A percentile compares a stretch with the other conserved stretches of the same genome.
Conservation (phyloP, 1,140 invertebrate species). For the Medauroidea extradentata region DNA sequence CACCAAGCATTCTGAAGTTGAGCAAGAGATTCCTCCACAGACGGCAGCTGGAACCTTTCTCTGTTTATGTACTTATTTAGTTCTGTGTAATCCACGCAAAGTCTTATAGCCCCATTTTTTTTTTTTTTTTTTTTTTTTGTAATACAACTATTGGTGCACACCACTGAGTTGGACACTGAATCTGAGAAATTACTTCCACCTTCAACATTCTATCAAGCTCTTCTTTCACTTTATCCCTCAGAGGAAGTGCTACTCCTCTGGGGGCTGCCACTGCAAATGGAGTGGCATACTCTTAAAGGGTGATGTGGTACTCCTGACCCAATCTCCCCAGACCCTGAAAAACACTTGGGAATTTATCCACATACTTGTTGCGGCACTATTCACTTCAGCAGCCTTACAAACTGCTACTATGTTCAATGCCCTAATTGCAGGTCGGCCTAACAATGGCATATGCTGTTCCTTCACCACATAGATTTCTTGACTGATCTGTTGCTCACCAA, state of each 20-base stretch:
- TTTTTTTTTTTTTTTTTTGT: too few relatives aligned
- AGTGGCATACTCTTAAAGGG: too few relatives aligned
- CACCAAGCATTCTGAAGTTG: conserved; percentile 6
- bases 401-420: too few relatives aligned
- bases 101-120: conserved; percentile 31
- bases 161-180: conserved; percentile 38
- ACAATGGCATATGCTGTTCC: too few relatives aligned
- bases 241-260: conserved; percentile 30
- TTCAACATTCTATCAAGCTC: conserved; percentile 25
- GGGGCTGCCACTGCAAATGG: conserved; percentile 20
- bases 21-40: neutral
- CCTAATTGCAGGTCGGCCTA: too few relatives aligned
- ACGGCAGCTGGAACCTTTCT: conserved; percentile 16
- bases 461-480: too few relatives aligned
- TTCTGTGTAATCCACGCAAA: conserved; percentile 40
- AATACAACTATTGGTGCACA: conserved; percentile 40
- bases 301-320: too few relatives aligned
- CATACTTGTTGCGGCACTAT: too few relatives aligned
- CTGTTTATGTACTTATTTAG: conserved; percentile 32
- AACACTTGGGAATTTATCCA: too few relatives aligned
- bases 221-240: conserved; percentile 24
- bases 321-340: too few relatives aligned
- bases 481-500: too few relatives aligned
- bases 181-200: conserved; percentile 30
- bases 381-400: too few relatives aligned